Percentiles rank a stretch among this genome's conserved stretches.
Conservation (phyloP, 2,888 invertebrate species). For the Phyllotreta striolata region DNA sequence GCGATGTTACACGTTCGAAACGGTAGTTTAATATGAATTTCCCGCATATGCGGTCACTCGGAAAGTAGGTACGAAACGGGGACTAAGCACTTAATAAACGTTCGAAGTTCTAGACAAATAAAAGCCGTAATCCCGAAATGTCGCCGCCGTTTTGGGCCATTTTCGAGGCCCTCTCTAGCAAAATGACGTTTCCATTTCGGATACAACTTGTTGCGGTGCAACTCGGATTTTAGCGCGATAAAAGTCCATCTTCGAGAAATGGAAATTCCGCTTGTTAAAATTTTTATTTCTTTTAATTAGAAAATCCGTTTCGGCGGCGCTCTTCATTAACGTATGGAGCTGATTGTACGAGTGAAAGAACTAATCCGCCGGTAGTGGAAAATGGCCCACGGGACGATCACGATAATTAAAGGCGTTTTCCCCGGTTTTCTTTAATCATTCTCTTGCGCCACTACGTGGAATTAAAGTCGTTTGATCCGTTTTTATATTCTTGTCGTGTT, state of each 20-base stretch:
- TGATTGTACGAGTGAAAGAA: constrained; percentile 14
- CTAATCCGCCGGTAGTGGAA: constrained; percentile 25
- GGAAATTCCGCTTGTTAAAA: constrained; percentile 8
- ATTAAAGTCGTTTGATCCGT: constrained; percentile 40
- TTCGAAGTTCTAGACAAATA: constrained; percentile 28
- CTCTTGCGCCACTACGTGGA: constrained; percentile 36
- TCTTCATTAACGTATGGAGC: constrained; percentile 24
- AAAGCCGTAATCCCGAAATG: constrained; percentile 38
- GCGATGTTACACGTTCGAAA: no score
- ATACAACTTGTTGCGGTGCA: constrained; percentile 46
- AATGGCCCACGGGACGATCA: constrained; percentile 33
- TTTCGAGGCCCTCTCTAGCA: no score
- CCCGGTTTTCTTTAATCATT: constrained; percentile 40
- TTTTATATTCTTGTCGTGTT: constrained; percentile 30
- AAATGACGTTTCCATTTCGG: constrained; percentile 42
- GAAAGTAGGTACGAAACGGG: constrained; percentile 3
- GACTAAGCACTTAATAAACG: constrained; percentile 17
- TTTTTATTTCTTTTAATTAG: constrained; percentile 18
- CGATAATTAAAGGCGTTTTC: constrained; percentile 37
- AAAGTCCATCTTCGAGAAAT: neutral
- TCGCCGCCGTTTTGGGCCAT: constrained; percentile 25
- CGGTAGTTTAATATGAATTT: no score
- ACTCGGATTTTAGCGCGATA: no score
- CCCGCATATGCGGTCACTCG: constrained; percentile 9
- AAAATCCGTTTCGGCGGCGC: constrained; percentile 17